phyloP scores from a whole-genome alignment of 2,113 vertebrate genomes.

The Diadophis punctatus region DNA sequence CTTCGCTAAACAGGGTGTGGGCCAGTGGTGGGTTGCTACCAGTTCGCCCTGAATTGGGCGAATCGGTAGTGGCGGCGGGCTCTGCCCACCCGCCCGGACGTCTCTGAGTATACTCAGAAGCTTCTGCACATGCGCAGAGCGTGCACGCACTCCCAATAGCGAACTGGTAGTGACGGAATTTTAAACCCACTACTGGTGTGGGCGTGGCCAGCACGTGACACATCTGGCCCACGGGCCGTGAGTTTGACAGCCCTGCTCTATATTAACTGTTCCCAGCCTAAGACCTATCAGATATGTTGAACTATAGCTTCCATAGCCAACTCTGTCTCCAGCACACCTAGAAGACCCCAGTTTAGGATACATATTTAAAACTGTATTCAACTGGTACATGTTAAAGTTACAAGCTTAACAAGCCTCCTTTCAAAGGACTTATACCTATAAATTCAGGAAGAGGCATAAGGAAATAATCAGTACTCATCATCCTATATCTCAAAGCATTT shows the following conservation, averaged over 20 bases:
- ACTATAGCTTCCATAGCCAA: background rate
- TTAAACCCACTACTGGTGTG: too few species aligned
- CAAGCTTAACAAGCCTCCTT: background rate
- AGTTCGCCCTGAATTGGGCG: too few species aligned
- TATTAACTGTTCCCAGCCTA: background rate
- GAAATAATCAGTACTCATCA: background rate
- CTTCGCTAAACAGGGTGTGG: too few species aligned
- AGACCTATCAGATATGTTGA: background rate
- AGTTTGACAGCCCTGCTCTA: background rate
- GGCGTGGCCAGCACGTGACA: too few species aligned
- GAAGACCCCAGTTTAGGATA: background rate
- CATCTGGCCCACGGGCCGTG: too few species aligned
- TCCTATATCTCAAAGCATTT: background rate
- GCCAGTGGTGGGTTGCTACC: too few species aligned
- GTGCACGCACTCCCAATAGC: too few species aligned
- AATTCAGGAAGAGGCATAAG: background rate
- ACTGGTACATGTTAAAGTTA: background rate
- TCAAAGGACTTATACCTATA: background rate
- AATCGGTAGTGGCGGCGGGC: too few species aligned
- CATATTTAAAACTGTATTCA: background rate
- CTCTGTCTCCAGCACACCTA: background rate
- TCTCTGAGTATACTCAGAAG: too few species aligned
- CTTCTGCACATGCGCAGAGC: too few species aligned
- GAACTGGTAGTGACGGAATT: too few species aligned
- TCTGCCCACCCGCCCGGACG: too few species aligned